Base-by-base conservation (phyloP, 2,888 invertebrate genomes). In the Acrocera orbiculus region DNA sequence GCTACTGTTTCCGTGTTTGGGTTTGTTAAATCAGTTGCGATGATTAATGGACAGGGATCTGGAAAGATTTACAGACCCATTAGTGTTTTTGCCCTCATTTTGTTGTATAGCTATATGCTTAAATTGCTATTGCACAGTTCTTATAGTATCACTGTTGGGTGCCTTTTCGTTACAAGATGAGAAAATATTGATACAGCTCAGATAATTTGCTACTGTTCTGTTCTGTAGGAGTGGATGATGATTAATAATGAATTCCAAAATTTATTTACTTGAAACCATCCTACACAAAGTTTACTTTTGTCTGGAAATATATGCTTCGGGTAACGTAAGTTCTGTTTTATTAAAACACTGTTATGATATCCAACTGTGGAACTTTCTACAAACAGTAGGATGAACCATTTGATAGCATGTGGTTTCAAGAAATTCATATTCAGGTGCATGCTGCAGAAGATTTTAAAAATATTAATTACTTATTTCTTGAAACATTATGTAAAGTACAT, bases 1-100 rank as follows among this genome's bases (percentile, higher is more conserved):
- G 34, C 23, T n/a, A 30, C 34, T 28, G 28, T 28, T 34, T 34
- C 34, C 34, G 34, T 34, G 34, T 34, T 34, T 34, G 28, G 28
- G 34, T 34, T 34, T 34, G 34, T 34, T 34, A 34, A 34, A 28
- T 34, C 34, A 28, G 34, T 28, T 34, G 34, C 28, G 34, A 34
- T 34, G 34, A 34, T 34, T 34, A 34, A 34, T 34, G 27, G 34
- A 28, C 28, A 28, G 27, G 28, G 34, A 27, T 28, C 22, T 34
- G 34, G 34, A 34, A 34, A 34, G 34, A 34, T 34, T 34, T 34
- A 34, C 34, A 16, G 28, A 34, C 19, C 34, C 28, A 34, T 34
- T 34, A 34, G 34, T 28, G 28, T 34, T 34, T 27, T 34, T 26
- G 27, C 17, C 13, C 19, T 4, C 16, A 11, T 22, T 11, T 14